Percentiles rank a stretch among this genome's conserved stretches.
phyloP scores from a whole-genome alignment of 2,888 invertebrate genomes.

The Liodrosophila aerea region DNA sequence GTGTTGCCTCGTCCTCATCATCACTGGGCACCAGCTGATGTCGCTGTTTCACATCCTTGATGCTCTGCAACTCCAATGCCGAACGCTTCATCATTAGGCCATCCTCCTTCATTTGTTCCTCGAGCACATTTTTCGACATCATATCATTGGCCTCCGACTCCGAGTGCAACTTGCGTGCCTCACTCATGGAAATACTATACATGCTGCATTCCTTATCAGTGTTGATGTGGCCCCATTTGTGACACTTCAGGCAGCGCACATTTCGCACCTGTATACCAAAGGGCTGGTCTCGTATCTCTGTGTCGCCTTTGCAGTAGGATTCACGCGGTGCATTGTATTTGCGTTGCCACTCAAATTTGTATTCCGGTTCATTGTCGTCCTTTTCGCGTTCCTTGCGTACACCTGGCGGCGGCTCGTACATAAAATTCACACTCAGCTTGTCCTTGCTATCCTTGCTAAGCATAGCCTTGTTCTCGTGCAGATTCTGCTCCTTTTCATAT shows the following conservation, averaged over 20 bases:
- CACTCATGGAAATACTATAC: slow-evolving; percentile 92
- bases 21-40: slow-evolving; percentile 86
- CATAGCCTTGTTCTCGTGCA: slow-evolving; percentile 98
- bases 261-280: slow-evolving; percentile 99
- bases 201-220: slow-evolving; percentile 97
- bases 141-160: slow-evolving; percentile 86
- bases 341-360: slow-evolving; percentile 99
- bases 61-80: slow-evolving; percentile 85
- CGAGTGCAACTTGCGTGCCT: slow-evolving; percentile 88
- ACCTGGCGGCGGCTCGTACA: slow-evolving; percentile 99
- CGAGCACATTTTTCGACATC: slow-evolving; percentile 87
- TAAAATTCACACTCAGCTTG: slow-evolving; percentile 98
- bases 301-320: slow-evolving; percentile 98
- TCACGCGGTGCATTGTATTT: slow-evolving; percentile 99
- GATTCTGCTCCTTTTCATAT: slow-evolving; percentile 99
- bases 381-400: slow-evolving; percentile 95
- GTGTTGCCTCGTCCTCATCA: slow-evolving; percentile 65
- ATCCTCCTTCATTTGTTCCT: slow-evolving; percentile 95
- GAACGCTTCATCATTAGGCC: slow-evolving; percentile 94
- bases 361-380: slow-evolving; percentile 97
- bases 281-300: slow-evolving; percentile 98
- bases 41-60: slow-evolving; percentile 83
- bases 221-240: slow-evolving; percentile 96
- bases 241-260: slow-evolving; percentile 99
- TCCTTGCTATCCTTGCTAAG: slow-evolving; percentile 99